These are phyloP conservation scores for Champsocephalus esox DNA, from an alignment of 2,797 vertebrate species.

Conservation along the genomic window DNA sequence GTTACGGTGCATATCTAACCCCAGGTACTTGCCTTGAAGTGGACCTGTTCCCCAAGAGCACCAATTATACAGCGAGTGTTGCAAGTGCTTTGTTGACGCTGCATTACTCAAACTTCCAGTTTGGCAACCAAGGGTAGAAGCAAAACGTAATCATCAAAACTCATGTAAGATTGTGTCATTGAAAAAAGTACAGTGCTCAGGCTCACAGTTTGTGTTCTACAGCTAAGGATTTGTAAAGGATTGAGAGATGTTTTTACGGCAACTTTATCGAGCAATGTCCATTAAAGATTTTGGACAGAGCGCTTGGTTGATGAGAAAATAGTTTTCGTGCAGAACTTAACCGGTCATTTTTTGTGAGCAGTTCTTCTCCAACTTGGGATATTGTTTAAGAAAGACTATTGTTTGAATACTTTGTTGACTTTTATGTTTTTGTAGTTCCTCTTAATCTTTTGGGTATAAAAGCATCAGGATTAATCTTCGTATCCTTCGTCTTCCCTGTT, in stretches of 20 bases:
- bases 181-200: constrained; percentile 20
- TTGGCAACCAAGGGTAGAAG: constrained; percentile 40
- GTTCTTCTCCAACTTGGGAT: neutral
- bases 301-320: neutral
- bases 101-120: constrained; percentile 53
- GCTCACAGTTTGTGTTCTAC: constrained; percentile 20
- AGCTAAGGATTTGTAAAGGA: constrained; percentile 1
- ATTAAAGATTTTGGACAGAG: constrained; percentile 4
- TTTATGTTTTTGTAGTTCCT: neutral
- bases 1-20: constrained; percentile 30
- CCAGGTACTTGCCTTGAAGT: constrained; percentile 52
- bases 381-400: neutral
- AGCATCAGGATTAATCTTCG: neutral
- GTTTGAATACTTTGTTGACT: constrained; percentile 4
- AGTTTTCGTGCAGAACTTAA: neutral
- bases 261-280: neutral
- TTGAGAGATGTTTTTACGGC: neutral
- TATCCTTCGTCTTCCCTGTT: neutral
- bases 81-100: constrained; percentile 51
- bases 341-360: neutral
- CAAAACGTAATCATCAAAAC: constrained; percentile 52
- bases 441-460: constrained; percentile 2
- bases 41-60: constrained; percentile 52
- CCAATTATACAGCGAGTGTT: constrained; percentile 53
- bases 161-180: constrained; percentile 40